phyloP scores from a whole-genome alignment of 2,888 invertebrate genomes.

The Acanthosepion lycidas region DNA sequence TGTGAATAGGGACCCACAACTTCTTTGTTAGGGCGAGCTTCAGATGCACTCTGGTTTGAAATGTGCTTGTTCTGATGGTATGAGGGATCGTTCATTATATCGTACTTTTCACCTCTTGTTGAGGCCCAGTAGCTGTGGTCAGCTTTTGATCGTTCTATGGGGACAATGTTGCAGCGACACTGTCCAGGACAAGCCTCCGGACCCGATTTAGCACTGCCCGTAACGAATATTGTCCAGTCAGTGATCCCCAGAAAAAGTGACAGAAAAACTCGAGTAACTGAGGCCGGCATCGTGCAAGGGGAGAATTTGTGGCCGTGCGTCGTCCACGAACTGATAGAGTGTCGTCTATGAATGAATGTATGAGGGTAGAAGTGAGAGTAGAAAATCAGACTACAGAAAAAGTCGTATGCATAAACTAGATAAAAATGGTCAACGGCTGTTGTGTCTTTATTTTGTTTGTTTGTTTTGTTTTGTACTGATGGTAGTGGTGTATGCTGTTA shows the following conservation, averaged over 20 bases:
- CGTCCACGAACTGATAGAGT: not conserved
- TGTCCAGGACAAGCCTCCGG: slow-evolving; percentile 37
- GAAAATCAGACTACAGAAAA: too few relatives aligned
- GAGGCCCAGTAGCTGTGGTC: not conserved
- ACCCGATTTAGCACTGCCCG: not conserved
- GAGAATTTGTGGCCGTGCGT: not conserved
- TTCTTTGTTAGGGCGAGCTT: not conserved
- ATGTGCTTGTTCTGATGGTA: not conserved
- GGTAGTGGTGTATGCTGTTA: not conserved
- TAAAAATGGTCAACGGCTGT: not conserved
- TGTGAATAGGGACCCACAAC: not conserved
- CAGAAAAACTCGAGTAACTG: not conserved
- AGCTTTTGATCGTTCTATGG: not conserved
- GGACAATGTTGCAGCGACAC: slow-evolving; percentile 40
- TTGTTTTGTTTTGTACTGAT: not conserved
- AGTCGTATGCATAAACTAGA: not conserved
- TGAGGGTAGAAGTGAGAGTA: not conserved
- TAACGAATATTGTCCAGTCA: not conserved
- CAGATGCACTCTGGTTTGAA: not conserved
- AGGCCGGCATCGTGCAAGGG: not conserved
- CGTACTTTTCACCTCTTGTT: not conserved
- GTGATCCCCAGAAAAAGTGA: not conserved
- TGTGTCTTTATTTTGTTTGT: not conserved
- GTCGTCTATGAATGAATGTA: not conserved
- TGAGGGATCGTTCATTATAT: not conserved